Conservation (phyloP, 2,888 invertebrate genomes). For the Corythucha ciliata region DNA sequence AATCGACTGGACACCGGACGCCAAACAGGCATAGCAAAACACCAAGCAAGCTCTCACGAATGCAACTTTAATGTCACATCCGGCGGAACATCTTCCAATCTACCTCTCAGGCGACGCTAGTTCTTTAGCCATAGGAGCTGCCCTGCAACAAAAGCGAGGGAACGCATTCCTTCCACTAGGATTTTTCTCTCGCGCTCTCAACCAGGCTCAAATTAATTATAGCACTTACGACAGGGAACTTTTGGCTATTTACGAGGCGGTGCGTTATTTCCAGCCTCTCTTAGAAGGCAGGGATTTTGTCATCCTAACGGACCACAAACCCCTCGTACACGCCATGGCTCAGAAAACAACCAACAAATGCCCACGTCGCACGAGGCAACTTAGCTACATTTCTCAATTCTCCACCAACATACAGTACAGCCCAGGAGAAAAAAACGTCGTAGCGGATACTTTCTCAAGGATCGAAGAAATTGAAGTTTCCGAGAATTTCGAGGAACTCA, state of each 20-base stretch:
- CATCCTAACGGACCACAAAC: not conserved
- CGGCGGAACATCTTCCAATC: not conserved
- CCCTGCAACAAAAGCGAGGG: constrained; percentile 38
- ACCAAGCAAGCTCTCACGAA: constrained; percentile 26
- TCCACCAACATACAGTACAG: constrained; percentile 23
- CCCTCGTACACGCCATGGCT: not conserved
- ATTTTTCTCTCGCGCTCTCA: constrained; percentile 31
- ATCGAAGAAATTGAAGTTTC: not conserved
- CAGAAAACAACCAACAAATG: constrained; percentile 19
- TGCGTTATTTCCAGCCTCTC: not conserved
- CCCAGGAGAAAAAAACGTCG: constrained; percentile 31
- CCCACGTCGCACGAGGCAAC: constrained; percentile 20
- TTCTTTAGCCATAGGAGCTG: constrained; percentile 40
- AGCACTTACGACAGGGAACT: constrained; percentile 41
- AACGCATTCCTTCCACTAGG: constrained; percentile 28
- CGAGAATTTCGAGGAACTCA: not conserved
- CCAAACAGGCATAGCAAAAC: constrained; percentile 24
- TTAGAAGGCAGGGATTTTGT: not conserved
- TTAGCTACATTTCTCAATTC: constrained; percentile 25
- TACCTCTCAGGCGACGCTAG: constrained; percentile 37
- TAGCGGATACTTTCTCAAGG: constrained; percentile 32
- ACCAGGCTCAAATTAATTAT: constrained; percentile 38
- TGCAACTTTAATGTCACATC: constrained; percentile 27
- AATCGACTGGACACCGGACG: constrained; percentile 26
- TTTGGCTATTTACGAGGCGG: not conserved